phyloP scores from a whole-genome alignment of 2,888 invertebrate genomes.

The Ophion ellenae region DNA sequence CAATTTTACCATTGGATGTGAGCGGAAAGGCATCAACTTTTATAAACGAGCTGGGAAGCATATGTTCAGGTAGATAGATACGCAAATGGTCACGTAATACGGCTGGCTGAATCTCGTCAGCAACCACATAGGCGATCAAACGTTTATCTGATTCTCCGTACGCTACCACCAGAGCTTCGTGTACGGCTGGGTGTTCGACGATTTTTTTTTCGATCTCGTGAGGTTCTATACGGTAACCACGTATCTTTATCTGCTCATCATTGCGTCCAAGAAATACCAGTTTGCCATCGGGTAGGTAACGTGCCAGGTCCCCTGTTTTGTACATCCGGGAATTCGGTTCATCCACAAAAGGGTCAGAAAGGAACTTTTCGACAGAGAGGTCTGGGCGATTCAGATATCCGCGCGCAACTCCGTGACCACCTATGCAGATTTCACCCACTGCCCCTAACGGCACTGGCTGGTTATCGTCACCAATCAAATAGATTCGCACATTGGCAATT shows the following conservation, averaged over 20 bases:
- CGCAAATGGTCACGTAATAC: conserved; percentile 1
- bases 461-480: background rate
- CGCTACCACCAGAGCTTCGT: background rate
- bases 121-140: conserved; percentile 13
- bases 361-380: conserved; percentile 6
- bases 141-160: background rate
- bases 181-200: background rate
- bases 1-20: conserved; percentile 24
- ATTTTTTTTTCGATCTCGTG: conserved; percentile 2
- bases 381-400: conserved; percentile 28
- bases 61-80: conserved; percentile 6
- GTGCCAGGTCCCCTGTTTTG: conserved; percentile 17
- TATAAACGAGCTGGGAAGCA: conserved; percentile 5
- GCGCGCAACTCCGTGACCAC: conserved; percentile 20
- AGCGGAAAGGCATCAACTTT: conserved; percentile 5
- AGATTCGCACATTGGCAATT: conserved; percentile 11
- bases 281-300: conserved; percentile 4
- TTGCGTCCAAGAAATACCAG: conserved; percentile 28
- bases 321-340: conserved; percentile 17
- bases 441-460: conserved; percentile 7
- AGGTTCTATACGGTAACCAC: conserved; percentile 17
- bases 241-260: conserved; percentile 25
- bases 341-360: conserved; percentile 16
- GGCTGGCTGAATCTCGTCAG: background rate
- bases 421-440: conserved; percentile 16